Evolutionary conservation across 37 sponge, comb jelly and placozoan species (phyloP), one percentile per base, ranked within the genome.

Genomic region (Diacarnus erythraeanus): DNA sequence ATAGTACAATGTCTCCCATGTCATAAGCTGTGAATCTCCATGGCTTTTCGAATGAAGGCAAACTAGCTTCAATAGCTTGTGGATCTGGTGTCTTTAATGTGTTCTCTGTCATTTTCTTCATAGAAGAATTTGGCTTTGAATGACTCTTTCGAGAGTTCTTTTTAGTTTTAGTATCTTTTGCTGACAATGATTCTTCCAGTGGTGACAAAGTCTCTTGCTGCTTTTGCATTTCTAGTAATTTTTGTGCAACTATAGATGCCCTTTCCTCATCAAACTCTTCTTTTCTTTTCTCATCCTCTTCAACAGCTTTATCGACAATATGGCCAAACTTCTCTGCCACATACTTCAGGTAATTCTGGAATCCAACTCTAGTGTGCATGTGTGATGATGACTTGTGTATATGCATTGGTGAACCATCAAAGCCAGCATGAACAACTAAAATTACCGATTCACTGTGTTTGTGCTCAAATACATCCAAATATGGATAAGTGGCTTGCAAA

Each of bases 321-420:
- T 54, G 66, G 22, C 92, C 88, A 73, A 69, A 82, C 25, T 21
- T 33, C 10, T 69, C 33, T 5, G 80, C 51, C 6, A 90, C 63
- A 43, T 86, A 58, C 30, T 75, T 34, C 15, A 94, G 80, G 59
- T 83, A 94, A 41, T 94, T 87, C 64, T 78, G 77, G 68, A 94
- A 94, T 18, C 94, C 94, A n/a, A 94, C 84, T 39, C 60, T 61
- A 1, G 88, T 83, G 64, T 90, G 94, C 6, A 71, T 34, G 15
- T 81, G 80, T 35, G 81, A 73, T 22, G 37, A 38, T 80, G 84
- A 87, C 22, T 30, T 59, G 74, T 75, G 87, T 15, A 40, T 60
- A 42, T 81, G 63, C 5, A 79, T 27, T 3, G 77, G 76, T 38
- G 71, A 23, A 6, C 60, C 77, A 61, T 78, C 77, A 81, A 57